Evolutionary conservation across 1,140 invertebrate genomes (phyloP).

Genomic region (Pseudoatta argentina): DNA sequence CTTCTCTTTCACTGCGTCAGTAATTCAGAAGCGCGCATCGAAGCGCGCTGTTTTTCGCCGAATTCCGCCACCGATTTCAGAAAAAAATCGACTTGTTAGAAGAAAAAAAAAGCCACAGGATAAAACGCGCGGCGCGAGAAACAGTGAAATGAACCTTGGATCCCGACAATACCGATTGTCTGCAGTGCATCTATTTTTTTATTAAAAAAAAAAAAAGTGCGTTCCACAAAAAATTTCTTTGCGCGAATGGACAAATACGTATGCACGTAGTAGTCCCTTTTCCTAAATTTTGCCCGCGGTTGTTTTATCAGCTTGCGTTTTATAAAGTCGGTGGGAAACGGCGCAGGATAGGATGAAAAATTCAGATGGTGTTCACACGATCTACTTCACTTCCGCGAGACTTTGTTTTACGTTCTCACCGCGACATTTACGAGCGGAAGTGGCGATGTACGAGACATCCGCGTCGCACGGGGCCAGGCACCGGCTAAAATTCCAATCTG

Average conservation of each 20-base stretch:
- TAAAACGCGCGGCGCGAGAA: background rate
- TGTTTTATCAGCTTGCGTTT: slow-evolving; percentile 42
- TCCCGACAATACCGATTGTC: background rate
- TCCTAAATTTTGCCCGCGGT: background rate
- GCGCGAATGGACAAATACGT: background rate
- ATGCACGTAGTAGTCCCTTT: background rate
- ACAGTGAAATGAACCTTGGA: background rate
- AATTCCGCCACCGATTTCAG: no score
- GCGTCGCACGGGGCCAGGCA: slow-evolving; percentile 4
- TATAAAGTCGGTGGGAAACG: slow-evolving; percentile 36
- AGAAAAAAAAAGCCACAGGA: background rate
- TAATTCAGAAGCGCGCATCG: slow-evolving; percentile 49
- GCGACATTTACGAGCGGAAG: slow-evolving; percentile 56
- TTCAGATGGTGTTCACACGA: slow-evolving; percentile 37
- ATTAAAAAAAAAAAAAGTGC: background rate
- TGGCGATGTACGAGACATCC: slow-evolving; percentile 16
- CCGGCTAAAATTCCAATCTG: slow-evolving; percentile 69
- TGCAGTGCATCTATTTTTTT: background rate
- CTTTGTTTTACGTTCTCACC: slow-evolving; percentile 62
- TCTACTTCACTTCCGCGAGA: slow-evolving; percentile 20
- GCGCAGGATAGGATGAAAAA: slow-evolving; percentile 39
- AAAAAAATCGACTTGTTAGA: background rate
- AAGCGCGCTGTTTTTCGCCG: slow-evolving; percentile 57
- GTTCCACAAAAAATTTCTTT: background rate
- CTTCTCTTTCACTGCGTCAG: slow-evolving; percentile 58